Evolutionary conservation across 1,140 invertebrate genomes (phyloP).

Genomic region (Hypsibius dujardini): DNA sequence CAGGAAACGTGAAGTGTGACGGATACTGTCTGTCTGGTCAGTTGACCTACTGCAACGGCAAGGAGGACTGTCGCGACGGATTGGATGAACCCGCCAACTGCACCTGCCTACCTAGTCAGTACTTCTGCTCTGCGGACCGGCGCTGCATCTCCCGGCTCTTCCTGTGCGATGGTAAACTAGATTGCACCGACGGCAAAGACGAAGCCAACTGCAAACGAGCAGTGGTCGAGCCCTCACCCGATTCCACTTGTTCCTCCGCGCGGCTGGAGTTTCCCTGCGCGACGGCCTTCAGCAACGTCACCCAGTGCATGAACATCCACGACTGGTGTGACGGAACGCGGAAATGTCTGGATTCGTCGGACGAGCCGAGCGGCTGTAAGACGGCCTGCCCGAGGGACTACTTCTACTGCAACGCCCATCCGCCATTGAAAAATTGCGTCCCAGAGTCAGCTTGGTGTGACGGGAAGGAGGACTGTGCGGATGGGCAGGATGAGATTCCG

Average conservation of each 20-base stretch:
- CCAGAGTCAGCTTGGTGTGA: slow-evolving; percentile 6
- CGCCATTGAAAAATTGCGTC: slow-evolving; percentile 7
- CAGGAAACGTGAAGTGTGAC: neutral
- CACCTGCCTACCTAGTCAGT: slow-evolving; percentile 14
- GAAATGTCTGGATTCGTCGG: slow-evolving; percentile 50
- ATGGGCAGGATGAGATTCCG: slow-evolving; percentile 10
- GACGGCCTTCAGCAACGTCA: neutral
- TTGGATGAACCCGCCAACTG: slow-evolving; percentile 2
- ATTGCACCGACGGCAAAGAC: slow-evolving; percentile 3
- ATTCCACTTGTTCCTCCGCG: neutral
- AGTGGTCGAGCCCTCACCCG: neutral
- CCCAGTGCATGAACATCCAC: neutral
- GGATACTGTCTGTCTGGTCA: neutral
- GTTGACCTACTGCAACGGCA: slow-evolving; percentile 11
- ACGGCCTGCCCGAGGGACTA: neutral
- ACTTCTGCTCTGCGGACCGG: slow-evolving; percentile 3
- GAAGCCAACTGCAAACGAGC: neutral
- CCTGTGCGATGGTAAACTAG: slow-evolving; percentile 8
- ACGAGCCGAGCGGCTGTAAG: slow-evolving; percentile 32
- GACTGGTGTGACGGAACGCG: slow-evolving; percentile 42
- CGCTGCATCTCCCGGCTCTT: slow-evolving; percentile 5
- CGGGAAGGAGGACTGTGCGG: neutral
- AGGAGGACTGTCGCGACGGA: neutral
- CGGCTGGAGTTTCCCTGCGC: slow-evolving; percentile 1
- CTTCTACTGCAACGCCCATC: slow-evolving; percentile 15